Conservation (phyloP, 2,797 vertebrate genomes). For the Pangasius krempfi region DNA sequence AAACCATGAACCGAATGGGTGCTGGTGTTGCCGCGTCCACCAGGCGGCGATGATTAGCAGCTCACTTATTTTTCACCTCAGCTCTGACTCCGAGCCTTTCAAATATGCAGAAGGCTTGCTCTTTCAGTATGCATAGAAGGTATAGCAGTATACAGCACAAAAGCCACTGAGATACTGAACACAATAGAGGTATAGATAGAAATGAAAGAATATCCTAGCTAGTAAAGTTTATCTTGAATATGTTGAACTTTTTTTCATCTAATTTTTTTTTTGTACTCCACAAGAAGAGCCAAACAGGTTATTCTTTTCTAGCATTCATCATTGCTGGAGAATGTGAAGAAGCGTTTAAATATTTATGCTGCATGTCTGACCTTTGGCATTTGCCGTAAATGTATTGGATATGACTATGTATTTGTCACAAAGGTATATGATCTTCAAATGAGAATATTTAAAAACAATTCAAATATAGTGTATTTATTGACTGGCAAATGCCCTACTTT, state of each 20-base stretch:
- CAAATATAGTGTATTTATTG: slow-evolving; percentile 1
- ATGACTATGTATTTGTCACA: slow-evolving; percentile 22
- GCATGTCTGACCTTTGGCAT: slow-evolving; percentile 43
- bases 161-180: slow-evolving; percentile 7
- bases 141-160: slow-evolving; percentile 12
- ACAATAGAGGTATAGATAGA: background rate
- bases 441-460: slow-evolving; percentile 6
- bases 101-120: background rate
- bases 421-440: background rate
- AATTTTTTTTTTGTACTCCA: slow-evolving; percentile 5
- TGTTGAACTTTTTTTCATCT: background rate
- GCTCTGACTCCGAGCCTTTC: background rate
- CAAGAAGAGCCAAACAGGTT: background rate
- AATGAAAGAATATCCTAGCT: background rate
- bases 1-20: slow-evolving; percentile 76
- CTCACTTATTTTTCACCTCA: slow-evolving; percentile 7
- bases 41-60: slow-evolving; percentile 75
- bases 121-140: background rate
- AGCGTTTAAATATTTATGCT: slow-evolving; percentile 15
- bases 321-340: slow-evolving; percentile 3
- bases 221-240: background rate
- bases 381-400: slow-evolving; percentile 17
- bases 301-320: background rate
- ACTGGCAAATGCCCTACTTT: background rate
- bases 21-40: slow-evolving; percentile 72